Evolutionary conservation across 2,797 vertebrate genomes (phyloP).

Genomic region (Anguilla marmorata): DNA sequence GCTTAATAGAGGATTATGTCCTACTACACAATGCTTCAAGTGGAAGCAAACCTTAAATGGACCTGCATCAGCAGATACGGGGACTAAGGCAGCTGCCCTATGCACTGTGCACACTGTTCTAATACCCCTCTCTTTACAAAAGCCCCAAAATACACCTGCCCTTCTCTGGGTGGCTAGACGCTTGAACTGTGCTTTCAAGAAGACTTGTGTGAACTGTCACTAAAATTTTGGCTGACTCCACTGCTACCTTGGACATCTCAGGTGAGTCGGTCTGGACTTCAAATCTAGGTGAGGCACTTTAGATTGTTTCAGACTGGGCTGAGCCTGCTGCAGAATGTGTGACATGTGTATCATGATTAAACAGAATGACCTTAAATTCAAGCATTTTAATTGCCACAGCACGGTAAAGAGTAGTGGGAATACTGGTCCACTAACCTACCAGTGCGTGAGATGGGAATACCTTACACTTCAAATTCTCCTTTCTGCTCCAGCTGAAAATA

Average conservation of each 20-base stretch:
- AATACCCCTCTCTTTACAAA: not conserved
- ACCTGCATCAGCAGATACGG: not conserved
- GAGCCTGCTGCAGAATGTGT: not conserved
- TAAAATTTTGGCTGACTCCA: not conserved
- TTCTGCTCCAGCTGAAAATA: not conserved
- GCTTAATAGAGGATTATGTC: not conserved
- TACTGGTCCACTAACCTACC: not conserved
- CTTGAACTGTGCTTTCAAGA: not conserved
- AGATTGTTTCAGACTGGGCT: not conserved
- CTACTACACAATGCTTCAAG: not conserved
- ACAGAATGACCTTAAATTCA: not conserved
- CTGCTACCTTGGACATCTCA: not conserved
- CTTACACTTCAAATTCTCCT: not conserved
- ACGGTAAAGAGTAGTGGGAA: not conserved
- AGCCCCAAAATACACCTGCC: not conserved
- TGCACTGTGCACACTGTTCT: not conserved
- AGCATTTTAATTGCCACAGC: not conserved
- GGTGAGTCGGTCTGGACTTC: not conserved
- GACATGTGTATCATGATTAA: not conserved
- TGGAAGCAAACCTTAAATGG: not conserved
- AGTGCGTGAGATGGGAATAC: not conserved
- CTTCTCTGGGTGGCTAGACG: not conserved
- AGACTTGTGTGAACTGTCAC: not conserved
- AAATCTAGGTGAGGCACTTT: not conserved
- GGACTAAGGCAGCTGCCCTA: not conserved